Evolutionary conservation across 2,888 invertebrate species (phyloP).

Genomic region (Drosophila koepferae): DNA sequence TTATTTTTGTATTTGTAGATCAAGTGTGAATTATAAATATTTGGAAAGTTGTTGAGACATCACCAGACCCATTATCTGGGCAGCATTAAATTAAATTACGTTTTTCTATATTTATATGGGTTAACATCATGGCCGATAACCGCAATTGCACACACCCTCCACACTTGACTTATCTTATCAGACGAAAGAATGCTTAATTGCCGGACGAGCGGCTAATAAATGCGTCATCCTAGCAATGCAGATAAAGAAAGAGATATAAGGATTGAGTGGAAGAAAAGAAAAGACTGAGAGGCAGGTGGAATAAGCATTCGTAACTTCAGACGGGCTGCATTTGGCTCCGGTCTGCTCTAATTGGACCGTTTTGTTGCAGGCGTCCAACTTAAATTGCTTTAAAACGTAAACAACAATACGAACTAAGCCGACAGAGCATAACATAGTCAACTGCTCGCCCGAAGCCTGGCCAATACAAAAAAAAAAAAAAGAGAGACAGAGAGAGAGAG

Average conservation of each 20-base stretch:
- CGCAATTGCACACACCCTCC: slow-evolving; percentile 2
- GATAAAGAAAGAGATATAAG: not conserved
- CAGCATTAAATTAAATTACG: slow-evolving; percentile 65
- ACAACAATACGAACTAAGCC: slow-evolving; percentile 57
- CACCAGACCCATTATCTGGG: slow-evolving; percentile 39
- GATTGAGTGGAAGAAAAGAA: not conserved
- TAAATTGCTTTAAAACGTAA: slow-evolving; percentile 68
- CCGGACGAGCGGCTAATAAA: slow-evolving; percentile 57
- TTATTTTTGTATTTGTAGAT: slow-evolving; percentile 12
- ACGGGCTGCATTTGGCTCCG: slow-evolving; percentile 18
- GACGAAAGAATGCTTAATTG: slow-evolving; percentile 63
- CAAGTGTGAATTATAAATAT: slow-evolving; percentile 61
- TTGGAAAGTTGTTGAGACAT: slow-evolving; percentile 16
- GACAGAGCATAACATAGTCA: slow-evolving; percentile 26
- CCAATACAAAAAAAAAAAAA: slow-evolving; percentile 32
- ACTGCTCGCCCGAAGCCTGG: slow-evolving; percentile 43
- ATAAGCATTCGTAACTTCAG: slow-evolving; percentile 13
- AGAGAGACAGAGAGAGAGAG: not conserved
- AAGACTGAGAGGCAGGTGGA: not conserved
- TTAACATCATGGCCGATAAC: slow-evolving; percentile 62
- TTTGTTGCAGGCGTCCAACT: slow-evolving; percentile 26
- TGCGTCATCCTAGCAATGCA: slow-evolving; percentile 61
- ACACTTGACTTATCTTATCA: slow-evolving; percentile 63
- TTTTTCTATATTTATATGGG: slow-evolving; percentile 67
- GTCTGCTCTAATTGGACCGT: slow-evolving; percentile 54